Evolutionary conservation across 2,888 invertebrate genomes (phyloP), one percentile per base, ranked within the genome.

Genomic region (Trichopria drosophilae): DNA sequence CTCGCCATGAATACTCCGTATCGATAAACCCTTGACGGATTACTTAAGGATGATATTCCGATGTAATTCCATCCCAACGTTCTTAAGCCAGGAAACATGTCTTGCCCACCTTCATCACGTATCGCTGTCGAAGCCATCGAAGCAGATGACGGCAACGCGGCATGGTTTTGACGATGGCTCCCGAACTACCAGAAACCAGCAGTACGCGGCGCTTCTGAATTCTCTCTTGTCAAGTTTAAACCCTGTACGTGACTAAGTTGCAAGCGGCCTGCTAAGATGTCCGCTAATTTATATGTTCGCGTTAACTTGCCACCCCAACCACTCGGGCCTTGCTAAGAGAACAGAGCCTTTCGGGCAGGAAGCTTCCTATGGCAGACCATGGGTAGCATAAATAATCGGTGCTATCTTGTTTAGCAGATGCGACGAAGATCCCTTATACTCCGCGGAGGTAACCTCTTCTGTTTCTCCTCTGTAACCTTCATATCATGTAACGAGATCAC

Each of bases 191-290:
- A 51, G 51, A 49, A 51, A 47, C 26, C 41, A 50, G 40, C 36
- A 37, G 35, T 42, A 34, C 36, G n/a, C 42, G 53, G 55, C 55
- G 55, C 60, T 53, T 59, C 55, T 61, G 66, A 67, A 70, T 71
- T 67, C 64, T 66, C 68, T 69, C 71, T 68, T 72, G 73, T 73
- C 73, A 73, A 73, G 72, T 72, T 73, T 73, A 73, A 72, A 73
- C 72, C 72, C 66, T 60, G 64, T 73, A 73, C 73, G 73, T 73
- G 73, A 73, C 73, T 72, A 73, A 72, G 71, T 73, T 73, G 72
- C 72, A 73, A 73, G 73, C 70, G 70, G 72, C 73, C 73, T 73
- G 73, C 72, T 73, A 73, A 73, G 73, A 73, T 73, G 72, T 72
- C 73, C 72, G 71, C 73, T 73, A 73, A 73, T 73, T 73, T 73